Conservation (phyloP, 2,797 vertebrate species). For the Crax fasciolata region DNA sequence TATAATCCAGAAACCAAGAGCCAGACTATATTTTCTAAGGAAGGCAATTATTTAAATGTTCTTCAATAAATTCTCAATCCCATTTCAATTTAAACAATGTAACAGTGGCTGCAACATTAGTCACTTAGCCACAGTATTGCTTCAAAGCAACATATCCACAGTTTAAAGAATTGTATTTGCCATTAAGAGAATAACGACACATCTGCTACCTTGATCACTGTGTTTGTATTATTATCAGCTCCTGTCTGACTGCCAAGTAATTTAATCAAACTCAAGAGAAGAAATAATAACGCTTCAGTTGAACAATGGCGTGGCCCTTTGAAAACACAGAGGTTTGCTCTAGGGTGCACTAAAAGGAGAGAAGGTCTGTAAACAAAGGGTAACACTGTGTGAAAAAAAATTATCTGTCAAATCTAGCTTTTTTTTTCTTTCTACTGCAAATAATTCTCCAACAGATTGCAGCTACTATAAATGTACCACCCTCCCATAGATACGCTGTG, state of each 20-base stretch:
- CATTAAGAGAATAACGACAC: slow-evolving; percentile 53
- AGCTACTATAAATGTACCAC: not conserved
- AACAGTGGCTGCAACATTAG: not conserved
- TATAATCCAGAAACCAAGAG: slow-evolving; percentile 1
- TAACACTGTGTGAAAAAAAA: slow-evolving; percentile 57
- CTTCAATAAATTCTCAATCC: slow-evolving; percentile 16
- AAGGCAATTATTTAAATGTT: not conserved
- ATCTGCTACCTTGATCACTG: slow-evolving; percentile 70
- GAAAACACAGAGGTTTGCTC: slow-evolving; percentile 70
- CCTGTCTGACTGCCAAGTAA: slow-evolving; percentile 59
- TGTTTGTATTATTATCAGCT: slow-evolving; percentile 55
- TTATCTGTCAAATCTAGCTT: slow-evolving; percentile 53
- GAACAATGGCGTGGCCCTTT: slow-evolving; percentile 62
- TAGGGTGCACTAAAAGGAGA: slow-evolving; percentile 58
- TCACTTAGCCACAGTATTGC: not conserved
- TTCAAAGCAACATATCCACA: fast-evolving
- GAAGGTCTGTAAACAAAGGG: slow-evolving; percentile 64
- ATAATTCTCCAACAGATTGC: slow-evolving; percentile 46
- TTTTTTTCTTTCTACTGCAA: not conserved
- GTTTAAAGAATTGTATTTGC: slow-evolving; percentile 41
- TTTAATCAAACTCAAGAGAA: slow-evolving; percentile 71
- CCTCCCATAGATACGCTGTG: not conserved
- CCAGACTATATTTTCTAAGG: not conserved
- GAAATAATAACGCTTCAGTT: slow-evolving; percentile 64
- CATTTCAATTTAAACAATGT: not conserved